Evolutionary conservation across 2,113 vertebrate genomes (phyloP).

Genomic region (Ceyx melanurus): DNA sequence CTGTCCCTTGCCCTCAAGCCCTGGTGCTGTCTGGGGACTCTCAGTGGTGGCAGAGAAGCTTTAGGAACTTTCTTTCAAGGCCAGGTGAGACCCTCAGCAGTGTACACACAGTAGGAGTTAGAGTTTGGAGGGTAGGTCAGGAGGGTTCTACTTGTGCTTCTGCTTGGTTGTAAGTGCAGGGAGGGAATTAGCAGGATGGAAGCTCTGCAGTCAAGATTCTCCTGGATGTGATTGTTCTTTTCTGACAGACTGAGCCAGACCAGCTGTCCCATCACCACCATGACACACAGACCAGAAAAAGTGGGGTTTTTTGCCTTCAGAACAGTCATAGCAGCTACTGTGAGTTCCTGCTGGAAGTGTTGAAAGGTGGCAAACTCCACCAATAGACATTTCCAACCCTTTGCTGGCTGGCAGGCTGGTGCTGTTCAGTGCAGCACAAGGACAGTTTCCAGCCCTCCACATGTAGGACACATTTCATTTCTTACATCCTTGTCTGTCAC

Average conservation of each 20-base stretch:
- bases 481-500: not conserved
- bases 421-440: not conserved
- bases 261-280: not conserved
- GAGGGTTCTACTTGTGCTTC: not conserved
- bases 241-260: not conserved
- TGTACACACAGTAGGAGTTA: not conserved
- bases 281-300: not conserved
- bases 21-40: not conserved
- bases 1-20: not conserved
- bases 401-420: not conserved
- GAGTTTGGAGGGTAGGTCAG: not conserved
- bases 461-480: not conserved
- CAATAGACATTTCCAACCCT: not conserved
- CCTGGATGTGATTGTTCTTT: not conserved
- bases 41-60: not conserved
- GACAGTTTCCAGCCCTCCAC: not conserved
- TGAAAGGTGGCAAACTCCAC: not conserved
- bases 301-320: not conserved
- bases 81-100: accelerated
- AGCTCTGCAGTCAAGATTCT: not conserved
- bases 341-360: not conserved
- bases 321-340: not conserved
- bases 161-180: not conserved
- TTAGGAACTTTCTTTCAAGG: not conserved
- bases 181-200: not conserved